Base-by-base conservation (phyloP, 2,888 invertebrate species). In the Auanema sp. region DNA sequence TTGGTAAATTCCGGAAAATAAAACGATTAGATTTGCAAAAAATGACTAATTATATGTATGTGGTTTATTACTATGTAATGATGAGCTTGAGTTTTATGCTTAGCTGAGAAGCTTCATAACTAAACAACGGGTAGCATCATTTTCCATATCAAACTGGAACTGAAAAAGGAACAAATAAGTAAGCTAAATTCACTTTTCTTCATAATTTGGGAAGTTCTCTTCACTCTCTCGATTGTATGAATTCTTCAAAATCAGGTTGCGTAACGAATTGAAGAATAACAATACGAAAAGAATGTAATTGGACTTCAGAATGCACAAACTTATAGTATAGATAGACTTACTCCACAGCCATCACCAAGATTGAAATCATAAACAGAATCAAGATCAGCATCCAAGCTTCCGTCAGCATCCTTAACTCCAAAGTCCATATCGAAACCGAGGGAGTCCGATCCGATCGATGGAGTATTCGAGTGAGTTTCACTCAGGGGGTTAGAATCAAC, bases 341-440 rank as follows among this genome's bases (percentile, higher is more conserved):
- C 56, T 18, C 62, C 62, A 40, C 62, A 62, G 14, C 62, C 62
- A n/a, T 57, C 62, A 44, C 40, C 62, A n/a, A 62, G 41, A 24
- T 62, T 62, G 21, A 57, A 62, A 25, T 62, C 62, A 33, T 40
- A 62, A 25, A 62, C 62, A 4, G 57, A 57, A 24, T 62, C 62
- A 21, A 62, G 49, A 41, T 62, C 62, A n/a, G 62, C 62, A 43
- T 62, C 62, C 5, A 62, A 44, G 21, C 49, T 49, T 2, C 62
- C 62, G 43, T 62, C 62, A 1, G 49, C 24, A 33, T 62, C 62
- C 21, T 62, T 62, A 12, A 62, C 25, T 18, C 56, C 62, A 40
- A 62, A 57, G 51, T 62, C 62, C 40, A 62, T 42, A 25, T 62
- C 62, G 51, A 62, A 62, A 6, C 62, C 62, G 10, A 62, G 57